phyloP scores from a whole-genome alignment of 1,140 invertebrate genomes.

The Laodelphax striatellus region DNA sequence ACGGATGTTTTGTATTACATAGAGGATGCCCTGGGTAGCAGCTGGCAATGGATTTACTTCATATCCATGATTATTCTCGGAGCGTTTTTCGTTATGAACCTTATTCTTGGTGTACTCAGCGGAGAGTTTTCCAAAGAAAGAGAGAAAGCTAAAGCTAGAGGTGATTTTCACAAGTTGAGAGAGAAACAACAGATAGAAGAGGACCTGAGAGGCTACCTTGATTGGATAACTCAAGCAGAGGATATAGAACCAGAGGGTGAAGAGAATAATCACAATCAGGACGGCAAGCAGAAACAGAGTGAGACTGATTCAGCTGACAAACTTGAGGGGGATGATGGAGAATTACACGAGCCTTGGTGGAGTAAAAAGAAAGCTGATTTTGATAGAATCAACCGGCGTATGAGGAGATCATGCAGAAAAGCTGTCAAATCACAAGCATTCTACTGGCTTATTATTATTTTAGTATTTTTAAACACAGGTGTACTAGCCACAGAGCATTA shows the following conservation, averaged over 20 bases:
- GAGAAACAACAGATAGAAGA: conserved; percentile 99
- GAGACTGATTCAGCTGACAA: conserved; percentile 76
- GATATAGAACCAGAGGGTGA: conserved; percentile 93
- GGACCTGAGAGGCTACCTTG: conserved; percentile 92
- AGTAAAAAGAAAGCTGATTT: conserved; percentile 71
- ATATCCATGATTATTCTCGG: conserved; percentile 97
- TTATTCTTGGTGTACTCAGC: conserved; percentile 99
- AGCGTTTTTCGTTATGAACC: conserved; percentile 99
- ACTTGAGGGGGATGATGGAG: conserved; percentile 63
- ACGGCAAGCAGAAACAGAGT: conserved; percentile 37
- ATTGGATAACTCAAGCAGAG: conserved; percentile 99
- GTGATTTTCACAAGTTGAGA: conserved; percentile 95
- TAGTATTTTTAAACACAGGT: conserved; percentile 90
- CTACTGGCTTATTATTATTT: conserved; percentile 95
- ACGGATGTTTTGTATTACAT: conserved; percentile 95
- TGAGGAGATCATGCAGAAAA: conserved; percentile 79
- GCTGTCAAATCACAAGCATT: conserved; percentile 97
- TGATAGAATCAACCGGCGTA: conserved; percentile 76
- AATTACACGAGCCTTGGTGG: conserved; percentile 65
- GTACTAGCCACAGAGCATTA: conserved; percentile 98
- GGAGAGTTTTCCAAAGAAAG: conserved; percentile 99
- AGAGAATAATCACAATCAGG: conserved; percentile 49
- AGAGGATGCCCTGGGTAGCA: conserved; percentile 87
- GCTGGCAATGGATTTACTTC: conserved; percentile 98
- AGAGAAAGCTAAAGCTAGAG: conserved; percentile 96